phyloP scores from a whole-genome alignment of 2,888 invertebrate genomes.

The Fabriciana adippe region DNA sequence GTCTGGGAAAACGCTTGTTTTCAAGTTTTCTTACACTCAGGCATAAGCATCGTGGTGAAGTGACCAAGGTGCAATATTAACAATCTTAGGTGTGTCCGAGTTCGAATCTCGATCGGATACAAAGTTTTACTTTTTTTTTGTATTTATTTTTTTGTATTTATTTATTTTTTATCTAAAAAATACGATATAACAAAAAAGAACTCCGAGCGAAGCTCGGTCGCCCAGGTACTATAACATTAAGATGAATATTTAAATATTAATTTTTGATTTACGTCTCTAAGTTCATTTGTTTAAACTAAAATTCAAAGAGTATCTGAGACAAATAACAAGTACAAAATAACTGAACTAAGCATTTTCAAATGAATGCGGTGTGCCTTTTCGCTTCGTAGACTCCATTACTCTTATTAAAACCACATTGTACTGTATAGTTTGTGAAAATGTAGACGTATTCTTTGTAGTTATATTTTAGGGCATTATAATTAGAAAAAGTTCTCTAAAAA shows the following conservation, averaged over 20 bases:
- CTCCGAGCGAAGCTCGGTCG: too few relatives aligned
- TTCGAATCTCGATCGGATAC: too few relatives aligned
- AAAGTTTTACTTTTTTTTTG: too few relatives aligned
- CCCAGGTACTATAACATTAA: too few relatives aligned
- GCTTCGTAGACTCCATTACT: conserved; percentile 24
- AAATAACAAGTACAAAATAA: conserved; percentile 22
- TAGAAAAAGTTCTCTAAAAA: conserved; percentile 17
- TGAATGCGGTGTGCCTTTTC: conserved; percentile 26
- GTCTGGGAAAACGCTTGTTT: too few relatives aligned
- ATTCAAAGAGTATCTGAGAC: conserved; percentile 21
- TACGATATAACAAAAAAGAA: too few relatives aligned
- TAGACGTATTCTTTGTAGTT: conserved; percentile 15
- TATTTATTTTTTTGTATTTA: too few relatives aligned
- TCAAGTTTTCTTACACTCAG: too few relatives aligned
- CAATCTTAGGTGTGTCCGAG: too few relatives aligned
- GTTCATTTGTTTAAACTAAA: conserved; percentile 1
- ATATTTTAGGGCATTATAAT: conserved; percentile 22
- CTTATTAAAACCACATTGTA: conserved; percentile 25
- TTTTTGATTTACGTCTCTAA: not conserved
- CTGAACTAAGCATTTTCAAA: conserved; percentile 26
- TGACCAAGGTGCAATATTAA: too few relatives aligned
- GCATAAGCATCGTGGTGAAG: too few relatives aligned
- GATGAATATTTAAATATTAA: conserved; percentile 4
- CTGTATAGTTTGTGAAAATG: conserved; percentile 15
- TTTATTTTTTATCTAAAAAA: too few relatives aligned